phyloP scores from a whole-genome alignment of 2,797 vertebrate genomes.

The Malacoctenus gilli region DNA sequence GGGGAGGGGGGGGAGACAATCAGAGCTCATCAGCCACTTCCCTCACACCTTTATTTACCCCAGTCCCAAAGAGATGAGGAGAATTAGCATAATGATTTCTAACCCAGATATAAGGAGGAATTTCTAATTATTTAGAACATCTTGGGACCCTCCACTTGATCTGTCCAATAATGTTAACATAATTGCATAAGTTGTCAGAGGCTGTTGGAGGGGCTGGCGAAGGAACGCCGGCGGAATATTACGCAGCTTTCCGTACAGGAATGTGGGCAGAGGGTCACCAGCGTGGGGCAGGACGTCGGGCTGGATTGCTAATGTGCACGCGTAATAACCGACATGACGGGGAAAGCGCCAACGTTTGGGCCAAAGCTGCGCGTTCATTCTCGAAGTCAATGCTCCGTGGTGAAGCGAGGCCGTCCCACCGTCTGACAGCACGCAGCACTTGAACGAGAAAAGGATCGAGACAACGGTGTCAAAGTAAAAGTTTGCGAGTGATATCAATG shows the following conservation, averaged over 20 bases:
- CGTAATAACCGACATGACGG: no score
- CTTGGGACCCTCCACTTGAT: conserved; percentile 84
- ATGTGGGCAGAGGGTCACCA: conserved; percentile 53
- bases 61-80: conserved; percentile 78
- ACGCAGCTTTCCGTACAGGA: conserved; percentile 55
- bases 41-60: conserved; percentile 86
- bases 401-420: conserved; percentile 31
- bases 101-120: conserved; percentile 85
- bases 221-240: conserved; percentile 69
- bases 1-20: conserved; percentile 79
- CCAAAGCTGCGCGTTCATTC: no score
- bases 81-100: conserved; percentile 86
- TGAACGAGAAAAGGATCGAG: conserved; percentile 30
- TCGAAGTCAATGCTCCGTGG: no score
- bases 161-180: conserved; percentile 88
- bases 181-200: conserved; percentile 84
- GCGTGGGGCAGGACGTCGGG: conserved; percentile 22
- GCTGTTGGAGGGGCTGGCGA: conserved; percentile 72
- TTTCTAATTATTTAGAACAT: conserved; percentile 88
- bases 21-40: conserved; percentile 80
- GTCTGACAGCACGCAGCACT: conserved; percentile 15
- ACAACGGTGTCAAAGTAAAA: conserved; percentile 39
- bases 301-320: conserved; percentile 27
- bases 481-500: conserved; percentile 60
- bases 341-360: no score